Evolutionary conservation across 2,797 vertebrate species (phyloP), one percentile per base, ranked within the genome.

Genomic region (Atherinosoma microstoma): DNA sequence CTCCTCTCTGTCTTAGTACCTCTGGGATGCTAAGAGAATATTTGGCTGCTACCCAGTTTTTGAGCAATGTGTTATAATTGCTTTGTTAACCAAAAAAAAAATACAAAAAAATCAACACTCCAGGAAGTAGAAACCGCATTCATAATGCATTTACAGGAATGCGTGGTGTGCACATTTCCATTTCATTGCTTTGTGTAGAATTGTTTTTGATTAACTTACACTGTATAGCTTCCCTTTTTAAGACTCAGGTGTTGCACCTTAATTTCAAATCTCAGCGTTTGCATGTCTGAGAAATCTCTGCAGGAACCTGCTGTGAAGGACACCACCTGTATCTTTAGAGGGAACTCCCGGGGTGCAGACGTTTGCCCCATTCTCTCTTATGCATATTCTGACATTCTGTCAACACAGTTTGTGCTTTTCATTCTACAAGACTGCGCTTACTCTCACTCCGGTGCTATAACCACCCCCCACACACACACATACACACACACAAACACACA

Each of bases 321-420:
- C 80, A 59, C 65, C 76, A 61, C 79, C 62, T 85, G 82, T 90
- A 91, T 90, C 76, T 90, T 87, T 78, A 67, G 40, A 72, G 75
- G 70, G 73, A 86, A 79, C 83, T 87, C 84, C 82, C 84, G 67
- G 73, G 64, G 76, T 78, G 64, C 83, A 81, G 64, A 83, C 67
- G 42, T 89, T 88, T 76, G 76, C 73, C 75, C 58, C 64, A 60
- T 91, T 80, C 78, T 89, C 71, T 89, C 84, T 84, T 70, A 73
- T 65, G 78, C 78, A 75, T 71, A n/a, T n/a, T n/a, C n/a, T n/a
- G n/a, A n/a, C n/a, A 68, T 82, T 87, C 84, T 78, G 69, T 92
- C 91, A 90, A 89, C 87, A 87, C 78, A 68, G 71, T 88, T 93
- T 91, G 87, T 88, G 83, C 69, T 85, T 92, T 92, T 89, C 80